phyloP scores from a whole-genome alignment of 2,113 vertebrate species.

The Zosterops lateralis region DNA sequence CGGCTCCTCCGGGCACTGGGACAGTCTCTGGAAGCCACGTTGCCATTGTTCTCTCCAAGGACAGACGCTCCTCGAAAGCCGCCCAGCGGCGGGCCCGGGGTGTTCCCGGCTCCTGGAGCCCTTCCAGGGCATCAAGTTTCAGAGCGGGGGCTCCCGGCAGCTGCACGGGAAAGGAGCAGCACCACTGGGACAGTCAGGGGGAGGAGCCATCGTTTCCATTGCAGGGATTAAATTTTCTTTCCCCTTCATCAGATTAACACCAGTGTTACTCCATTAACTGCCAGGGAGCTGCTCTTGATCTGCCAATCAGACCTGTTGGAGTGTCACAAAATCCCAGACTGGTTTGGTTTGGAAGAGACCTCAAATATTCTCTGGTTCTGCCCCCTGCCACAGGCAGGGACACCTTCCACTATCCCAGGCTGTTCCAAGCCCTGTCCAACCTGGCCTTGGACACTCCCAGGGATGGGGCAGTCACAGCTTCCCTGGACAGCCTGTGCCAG shows the following conservation, averaged over 20 bases:
- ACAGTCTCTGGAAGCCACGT: background rate
- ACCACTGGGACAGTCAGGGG: background rate
- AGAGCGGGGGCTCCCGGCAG: background rate
- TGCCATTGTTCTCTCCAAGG: background rate
- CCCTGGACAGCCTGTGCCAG: background rate
- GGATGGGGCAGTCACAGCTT: background rate
- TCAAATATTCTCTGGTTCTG: background rate
- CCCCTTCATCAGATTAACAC: constrained; percentile 8
- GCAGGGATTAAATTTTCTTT: background rate
- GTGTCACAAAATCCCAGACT: background rate
- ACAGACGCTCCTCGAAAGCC: background rate
- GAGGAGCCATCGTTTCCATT: background rate
- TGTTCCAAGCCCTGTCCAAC: background rate
- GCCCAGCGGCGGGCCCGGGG: background rate
- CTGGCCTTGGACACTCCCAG: background rate
- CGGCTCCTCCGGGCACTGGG: fast-evolving
- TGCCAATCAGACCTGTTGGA: background rate
- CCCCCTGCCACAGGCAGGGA: background rate
- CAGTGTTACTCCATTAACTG: background rate
- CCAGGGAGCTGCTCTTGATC: background rate
- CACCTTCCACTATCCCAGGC: background rate
- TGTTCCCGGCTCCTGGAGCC: background rate
- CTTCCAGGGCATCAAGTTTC: background rate
- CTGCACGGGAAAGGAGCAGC: background rate
- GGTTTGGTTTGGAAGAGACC: background rate